phyloP scores from a whole-genome alignment of 2,797 vertebrate species.

The Luscinia megarhynchos region DNA sequence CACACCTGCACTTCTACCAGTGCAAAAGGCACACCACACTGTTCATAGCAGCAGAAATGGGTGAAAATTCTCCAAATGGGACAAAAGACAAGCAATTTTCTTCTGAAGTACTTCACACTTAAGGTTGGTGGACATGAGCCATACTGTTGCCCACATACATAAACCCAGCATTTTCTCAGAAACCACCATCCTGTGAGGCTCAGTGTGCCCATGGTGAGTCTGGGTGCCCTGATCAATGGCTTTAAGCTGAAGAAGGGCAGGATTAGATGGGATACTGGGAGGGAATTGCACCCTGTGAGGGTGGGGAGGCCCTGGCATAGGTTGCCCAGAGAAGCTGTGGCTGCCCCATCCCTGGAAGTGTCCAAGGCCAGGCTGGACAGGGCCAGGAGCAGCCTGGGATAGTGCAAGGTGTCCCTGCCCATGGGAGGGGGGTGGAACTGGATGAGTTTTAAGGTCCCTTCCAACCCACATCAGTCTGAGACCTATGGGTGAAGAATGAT shows the following conservation, averaged over 20 bases:
- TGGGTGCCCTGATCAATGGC: neutral
- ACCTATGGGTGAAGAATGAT: neutral
- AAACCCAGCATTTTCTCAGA: neutral
- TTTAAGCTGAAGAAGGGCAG: neutral
- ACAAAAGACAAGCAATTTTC: neutral
- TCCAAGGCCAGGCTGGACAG: too few relatives aligned
- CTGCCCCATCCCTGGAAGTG: too few relatives aligned
- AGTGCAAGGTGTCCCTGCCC: neutral
- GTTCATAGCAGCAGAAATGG: neutral
- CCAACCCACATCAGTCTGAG: neutral
- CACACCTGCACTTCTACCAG: neutral
- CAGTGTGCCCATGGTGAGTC: neutral
- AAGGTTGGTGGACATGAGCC: neutral
- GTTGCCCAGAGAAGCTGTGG: too few relatives aligned
- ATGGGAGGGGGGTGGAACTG: neutral
- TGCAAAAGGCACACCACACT: accelerated
- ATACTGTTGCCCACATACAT: neutral
- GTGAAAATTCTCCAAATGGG: neutral
- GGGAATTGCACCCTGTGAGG: neutral
- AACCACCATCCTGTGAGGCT: accelerated
- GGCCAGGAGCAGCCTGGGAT: too few relatives aligned
- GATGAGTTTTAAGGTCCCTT: neutral
- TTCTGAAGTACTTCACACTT: neutral
- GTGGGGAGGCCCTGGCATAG: neutral
- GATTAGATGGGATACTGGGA: neutral